Evolutionary conservation across 2,797 vertebrate species (phyloP).

Genomic region (Sebastes minor): DNA sequence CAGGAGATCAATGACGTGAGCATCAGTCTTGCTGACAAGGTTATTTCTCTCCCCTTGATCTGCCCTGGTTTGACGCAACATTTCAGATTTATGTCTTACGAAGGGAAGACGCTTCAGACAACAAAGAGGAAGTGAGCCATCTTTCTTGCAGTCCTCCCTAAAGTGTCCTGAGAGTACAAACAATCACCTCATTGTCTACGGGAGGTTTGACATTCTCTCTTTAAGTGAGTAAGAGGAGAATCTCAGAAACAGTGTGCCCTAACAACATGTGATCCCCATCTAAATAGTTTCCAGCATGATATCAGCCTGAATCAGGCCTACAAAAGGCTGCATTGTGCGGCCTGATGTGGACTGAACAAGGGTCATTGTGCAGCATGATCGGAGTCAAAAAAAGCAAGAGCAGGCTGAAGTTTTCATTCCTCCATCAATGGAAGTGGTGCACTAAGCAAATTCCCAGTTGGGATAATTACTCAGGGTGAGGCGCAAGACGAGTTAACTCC

Average conservation of each 20-base stretch:
- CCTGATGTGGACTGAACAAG: conserved; percentile 68
- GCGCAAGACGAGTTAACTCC: conserved; percentile 40
- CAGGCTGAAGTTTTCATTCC: conserved; percentile 48
- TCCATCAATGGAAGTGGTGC: conserved; percentile 56
- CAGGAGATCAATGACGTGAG: conserved; percentile 26
- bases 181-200: conserved; percentile 75
- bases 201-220: conserved; percentile 75
- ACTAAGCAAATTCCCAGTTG: conserved; percentile 69
- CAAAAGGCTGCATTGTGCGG: conserved; percentile 81
- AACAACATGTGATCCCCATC: conserved; percentile 84
- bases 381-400: conserved; percentile 34
- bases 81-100: conserved; percentile 15
- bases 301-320: conserved; percentile 81
- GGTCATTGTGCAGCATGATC: conserved; percentile 71
- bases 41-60: conserved; percentile 31
- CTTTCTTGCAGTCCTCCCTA: conserved; percentile 39
- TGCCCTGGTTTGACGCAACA: neutral
- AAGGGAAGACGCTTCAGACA: conserved; percentile 34
- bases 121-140: conserved; percentile 29
- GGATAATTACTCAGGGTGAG: conserved; percentile 43
- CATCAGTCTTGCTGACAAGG: conserved; percentile 16
- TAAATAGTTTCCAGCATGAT: conserved; percentile 86
- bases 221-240: conserved; percentile 81
- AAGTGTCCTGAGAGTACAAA: conserved; percentile 60
- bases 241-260: conserved; percentile 69